Evolutionary conservation across 2,797 vertebrate species (phyloP).

Genomic region (Chaetodon trifasciatus): DNA sequence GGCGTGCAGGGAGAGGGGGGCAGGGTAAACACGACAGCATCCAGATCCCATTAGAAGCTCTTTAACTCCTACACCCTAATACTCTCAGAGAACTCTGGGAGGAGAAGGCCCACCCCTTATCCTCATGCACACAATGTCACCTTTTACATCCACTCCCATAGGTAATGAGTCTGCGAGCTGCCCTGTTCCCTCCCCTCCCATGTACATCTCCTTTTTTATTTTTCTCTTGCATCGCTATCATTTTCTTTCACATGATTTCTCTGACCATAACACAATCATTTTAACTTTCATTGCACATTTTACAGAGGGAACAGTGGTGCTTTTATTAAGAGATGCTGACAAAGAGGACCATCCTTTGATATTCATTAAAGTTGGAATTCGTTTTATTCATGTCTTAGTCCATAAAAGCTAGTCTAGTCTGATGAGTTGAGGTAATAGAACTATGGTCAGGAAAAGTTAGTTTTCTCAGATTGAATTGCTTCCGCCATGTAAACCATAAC

Average conservation of each 20-base stretch:
- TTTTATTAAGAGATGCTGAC: not conserved
- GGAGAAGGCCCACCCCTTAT: conserved; percentile 76
- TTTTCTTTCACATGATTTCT: not conserved
- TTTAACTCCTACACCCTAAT: conserved; percentile 88
- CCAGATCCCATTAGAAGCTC: conserved; percentile 90
- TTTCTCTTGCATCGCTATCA: not conserved
- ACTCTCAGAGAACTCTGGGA: conserved; percentile 79
- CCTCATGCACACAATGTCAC: conserved; percentile 79
- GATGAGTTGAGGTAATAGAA: not conserved
- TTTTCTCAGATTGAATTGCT: conserved; percentile 27
- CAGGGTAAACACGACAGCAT: conserved; percentile 89
- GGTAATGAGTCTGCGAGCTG: conserved; percentile 73
- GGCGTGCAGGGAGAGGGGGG: conserved; percentile 82
- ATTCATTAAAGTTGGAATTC: not conserved
- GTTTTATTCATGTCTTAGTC: conserved; percentile 1
- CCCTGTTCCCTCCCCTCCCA: conserved; percentile 18
- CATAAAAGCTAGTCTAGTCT: not conserved
- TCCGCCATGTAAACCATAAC: conserved; percentile 26
- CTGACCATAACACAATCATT: not conserved
- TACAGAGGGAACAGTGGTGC: not conserved
- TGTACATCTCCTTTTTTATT: conserved; percentile 21
- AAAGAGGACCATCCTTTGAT: not conserved
- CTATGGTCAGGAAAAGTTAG: not conserved
- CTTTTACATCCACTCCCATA: conserved; percentile 71
- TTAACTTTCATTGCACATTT: not conserved